Evolutionary conservation across 2,888 invertebrate species (phyloP).

Genomic region (Eubasilissa splendida): DNA sequence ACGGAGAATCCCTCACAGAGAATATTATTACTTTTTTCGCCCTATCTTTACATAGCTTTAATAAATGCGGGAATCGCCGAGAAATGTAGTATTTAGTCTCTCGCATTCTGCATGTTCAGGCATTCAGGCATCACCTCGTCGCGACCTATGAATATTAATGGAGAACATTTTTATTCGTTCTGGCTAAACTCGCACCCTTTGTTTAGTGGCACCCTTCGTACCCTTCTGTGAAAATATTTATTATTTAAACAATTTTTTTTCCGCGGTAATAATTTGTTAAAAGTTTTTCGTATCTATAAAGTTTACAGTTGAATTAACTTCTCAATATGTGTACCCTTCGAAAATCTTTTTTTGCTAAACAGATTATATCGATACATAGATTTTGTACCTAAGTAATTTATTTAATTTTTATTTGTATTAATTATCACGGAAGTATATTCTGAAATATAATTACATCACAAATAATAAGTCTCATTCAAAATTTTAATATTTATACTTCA

Average conservation of each 20-base stretch:
- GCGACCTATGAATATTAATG: conserved; percentile 54
- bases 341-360: too few species aligned
- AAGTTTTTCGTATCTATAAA: too few species aligned
- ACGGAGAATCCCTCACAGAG: conserved; percentile 32
- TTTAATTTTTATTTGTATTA: too few species aligned
- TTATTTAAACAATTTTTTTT: background rate
- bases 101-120: conserved; percentile 46
- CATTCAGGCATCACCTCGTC: conserved; percentile 38
- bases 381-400: too few species aligned
- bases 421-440: too few species aligned
- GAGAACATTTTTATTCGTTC: conserved; percentile 46
- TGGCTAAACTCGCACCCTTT: conserved; percentile 19
- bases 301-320: too few species aligned
- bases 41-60: conserved; percentile 33
- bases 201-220: background rate
- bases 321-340: too few species aligned
- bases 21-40: conserved; percentile 22
- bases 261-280: too few species aligned
- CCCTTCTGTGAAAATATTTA: conserved; percentile 6
- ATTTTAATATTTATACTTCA: too few species aligned
- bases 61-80: conserved; percentile 42
- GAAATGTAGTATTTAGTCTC: conserved; percentile 46
- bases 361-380: too few species aligned
- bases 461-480: too few species aligned
- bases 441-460: too few species aligned